Conservation (phyloP, 2,888 invertebrate genomes). For the Chalcis sispes region DNA sequence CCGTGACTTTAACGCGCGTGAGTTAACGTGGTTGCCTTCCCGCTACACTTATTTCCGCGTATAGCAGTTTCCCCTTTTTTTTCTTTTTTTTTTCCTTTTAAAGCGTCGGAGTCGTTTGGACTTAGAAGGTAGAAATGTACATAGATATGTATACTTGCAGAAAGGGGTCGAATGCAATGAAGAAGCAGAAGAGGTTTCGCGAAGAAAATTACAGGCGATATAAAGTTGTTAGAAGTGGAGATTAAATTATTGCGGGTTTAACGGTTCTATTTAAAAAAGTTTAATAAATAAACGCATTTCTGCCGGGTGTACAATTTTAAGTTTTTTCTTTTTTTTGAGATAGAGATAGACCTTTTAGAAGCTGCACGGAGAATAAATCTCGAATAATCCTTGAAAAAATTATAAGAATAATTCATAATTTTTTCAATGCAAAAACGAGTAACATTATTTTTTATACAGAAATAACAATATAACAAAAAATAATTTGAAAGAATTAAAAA, state of each 20-base stretch:
- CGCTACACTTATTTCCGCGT: slow-evolving; percentile 33
- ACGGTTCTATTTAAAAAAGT: slow-evolving; percentile 2
- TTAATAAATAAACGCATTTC: slow-evolving; percentile 18
- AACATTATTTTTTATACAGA: too few relatives aligned
- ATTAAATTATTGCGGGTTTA: slow-evolving; percentile 47
- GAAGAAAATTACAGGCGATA: slow-evolving; percentile 24
- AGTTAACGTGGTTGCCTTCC: slow-evolving; percentile 13
- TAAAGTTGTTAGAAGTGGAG: slow-evolving; percentile 2
- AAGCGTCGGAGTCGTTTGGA: background rate
- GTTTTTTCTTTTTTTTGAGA: too few relatives aligned
- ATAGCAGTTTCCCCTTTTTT: too few relatives aligned
- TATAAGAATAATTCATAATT: too few relatives aligned
- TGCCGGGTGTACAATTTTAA: too few relatives aligned
- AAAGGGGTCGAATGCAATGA: background rate
- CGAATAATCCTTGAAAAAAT: too few relatives aligned
- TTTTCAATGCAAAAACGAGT: too few relatives aligned
- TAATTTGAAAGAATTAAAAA: too few relatives aligned
- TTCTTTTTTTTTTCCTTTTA: background rate
- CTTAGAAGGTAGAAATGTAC: too few relatives aligned
- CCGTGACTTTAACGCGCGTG: slow-evolving; percentile 17
- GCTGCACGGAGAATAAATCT: too few relatives aligned
- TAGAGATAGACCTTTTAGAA: too few relatives aligned
- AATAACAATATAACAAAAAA: too few relatives aligned
- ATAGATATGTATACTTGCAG: background rate
- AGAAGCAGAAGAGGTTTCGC: slow-evolving; percentile 1